Evolutionary conservation across 2,888 invertebrate genomes (phyloP).

Genomic region (Brachynemurus nebulosus): DNA sequence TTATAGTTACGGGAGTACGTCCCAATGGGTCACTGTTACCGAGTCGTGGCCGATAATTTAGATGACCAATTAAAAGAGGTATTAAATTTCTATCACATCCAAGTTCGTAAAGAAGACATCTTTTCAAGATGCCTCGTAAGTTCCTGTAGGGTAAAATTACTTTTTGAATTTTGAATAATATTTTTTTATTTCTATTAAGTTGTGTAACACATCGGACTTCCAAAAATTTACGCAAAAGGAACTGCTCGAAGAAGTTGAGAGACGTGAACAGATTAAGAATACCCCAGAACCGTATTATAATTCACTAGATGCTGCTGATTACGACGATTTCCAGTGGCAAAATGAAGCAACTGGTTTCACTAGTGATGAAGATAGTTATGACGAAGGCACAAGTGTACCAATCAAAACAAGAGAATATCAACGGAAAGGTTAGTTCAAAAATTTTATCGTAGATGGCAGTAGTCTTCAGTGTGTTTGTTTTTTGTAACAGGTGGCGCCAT

Average conservation of each 20-base stretch:
- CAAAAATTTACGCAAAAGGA: conserved; percentile 30
- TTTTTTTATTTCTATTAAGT: conserved; percentile 22
- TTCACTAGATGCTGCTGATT: background rate
- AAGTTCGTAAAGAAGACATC: conserved; percentile 46
- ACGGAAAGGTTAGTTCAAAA: background rate
- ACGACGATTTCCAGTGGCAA: conserved; percentile 20
- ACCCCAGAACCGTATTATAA: background rate
- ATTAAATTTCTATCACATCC: conserved; percentile 48
- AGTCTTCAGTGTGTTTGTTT: no score
- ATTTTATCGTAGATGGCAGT: background rate
- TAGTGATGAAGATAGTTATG: conserved; percentile 24
- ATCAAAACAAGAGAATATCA: conserved; percentile 12
- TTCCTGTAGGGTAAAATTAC: no score
- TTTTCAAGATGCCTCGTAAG: conserved; percentile 59
- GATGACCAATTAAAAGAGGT: conserved; percentile 54
- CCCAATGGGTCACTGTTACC: conserved; percentile 41
- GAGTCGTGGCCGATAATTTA: conserved; percentile 37
- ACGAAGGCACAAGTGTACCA: conserved; percentile 27
- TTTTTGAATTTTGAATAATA: conserved; percentile 25
- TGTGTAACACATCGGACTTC: conserved; percentile 37
- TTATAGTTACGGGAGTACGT: conserved; percentile 34
- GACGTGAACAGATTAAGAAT: conserved; percentile 13
- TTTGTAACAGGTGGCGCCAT: background rate
- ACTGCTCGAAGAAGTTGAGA: conserved; percentile 27
- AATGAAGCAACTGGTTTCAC: conserved; percentile 31